These are phyloP conservation scores for Brachystomella parvula DNA, from an alignment of 1,140 invertebrate species.

Conservation along the genomic window DNA sequence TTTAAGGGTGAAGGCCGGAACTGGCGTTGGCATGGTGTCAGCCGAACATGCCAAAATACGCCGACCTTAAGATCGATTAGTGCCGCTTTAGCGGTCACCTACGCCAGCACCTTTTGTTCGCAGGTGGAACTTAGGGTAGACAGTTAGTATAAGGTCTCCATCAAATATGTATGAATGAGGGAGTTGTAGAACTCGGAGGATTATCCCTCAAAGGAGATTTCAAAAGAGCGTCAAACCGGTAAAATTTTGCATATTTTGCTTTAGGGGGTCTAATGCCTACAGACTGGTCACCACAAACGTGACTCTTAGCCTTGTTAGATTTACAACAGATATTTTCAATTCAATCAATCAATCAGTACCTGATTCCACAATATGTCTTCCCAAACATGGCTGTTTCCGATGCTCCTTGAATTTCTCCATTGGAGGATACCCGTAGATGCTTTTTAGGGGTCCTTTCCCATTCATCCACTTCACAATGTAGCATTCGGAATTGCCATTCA, in stretches of 20 bases:
- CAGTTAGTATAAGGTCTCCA: no score
- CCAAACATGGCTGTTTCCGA: no score
- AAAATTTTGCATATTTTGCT: conserved; percentile 1
- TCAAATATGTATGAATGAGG: not conserved
- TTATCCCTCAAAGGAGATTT: not conserved
- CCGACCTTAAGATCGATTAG: no score
- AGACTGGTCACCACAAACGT: not conserved
- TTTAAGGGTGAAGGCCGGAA: no score
- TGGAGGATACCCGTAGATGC: no score
- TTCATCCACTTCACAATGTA: not conserved
- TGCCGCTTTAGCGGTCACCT: no score
- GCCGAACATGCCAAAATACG: no score
- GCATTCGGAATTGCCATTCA: not conserved
- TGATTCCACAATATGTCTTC: not conserved
- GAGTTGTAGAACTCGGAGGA: not conserved
- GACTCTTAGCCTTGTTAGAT: not conserved
- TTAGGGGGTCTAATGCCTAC: not conserved
- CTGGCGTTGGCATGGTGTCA: no score
- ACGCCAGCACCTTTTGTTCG: no score
- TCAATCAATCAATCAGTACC: not conserved
- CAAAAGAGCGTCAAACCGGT: not conserved
- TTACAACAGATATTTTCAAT: not conserved
- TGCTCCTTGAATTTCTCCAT: no score
- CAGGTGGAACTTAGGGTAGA: no score
- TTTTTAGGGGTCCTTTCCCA: not conserved